Percentiles rank a stretch among this genome's conserved stretches.
Conservation (phyloP, 2,888 invertebrate species). For the Macropis europaea region DNA sequence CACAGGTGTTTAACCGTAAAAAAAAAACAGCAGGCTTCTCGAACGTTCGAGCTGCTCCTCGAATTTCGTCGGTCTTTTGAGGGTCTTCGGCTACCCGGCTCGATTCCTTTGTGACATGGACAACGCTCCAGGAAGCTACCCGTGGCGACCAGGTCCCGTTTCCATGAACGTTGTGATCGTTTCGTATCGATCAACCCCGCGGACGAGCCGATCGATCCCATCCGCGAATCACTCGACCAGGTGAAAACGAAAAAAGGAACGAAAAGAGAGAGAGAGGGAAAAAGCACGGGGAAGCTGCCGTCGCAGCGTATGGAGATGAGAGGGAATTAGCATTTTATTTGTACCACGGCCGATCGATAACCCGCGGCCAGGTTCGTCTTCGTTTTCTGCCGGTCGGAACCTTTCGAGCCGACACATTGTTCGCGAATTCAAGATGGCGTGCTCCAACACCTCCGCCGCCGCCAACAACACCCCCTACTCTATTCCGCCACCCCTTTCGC, state of each 20-base stretch:
- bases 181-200: not conserved
- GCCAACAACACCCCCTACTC: constrained; percentile 24
- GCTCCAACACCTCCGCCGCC: constrained; percentile 32
- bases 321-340: constrained; percentile 58
- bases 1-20: too few relatives aligned
- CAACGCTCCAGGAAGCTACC: constrained; percentile 3
- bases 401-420: constrained; percentile 59
- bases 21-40: constrained; percentile 2
- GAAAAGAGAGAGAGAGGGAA: not conserved
- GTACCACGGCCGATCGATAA: constrained; percentile 53
- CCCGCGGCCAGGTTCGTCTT: constrained; percentile 56
- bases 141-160: constrained; percentile 7
- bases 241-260: not conserved
- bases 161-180: not conserved
- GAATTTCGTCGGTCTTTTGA: constrained; percentile 11
- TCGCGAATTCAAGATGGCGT: constrained; percentile 63
- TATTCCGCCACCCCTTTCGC: constrained; percentile 9
- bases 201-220: not conserved
- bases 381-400: constrained; percentile 52
- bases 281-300: not conserved
- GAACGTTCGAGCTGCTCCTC: not conserved
- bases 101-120: not conserved
- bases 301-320: not conserved
- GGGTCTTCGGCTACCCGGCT: not conserved
- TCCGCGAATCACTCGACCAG: not conserved